Conservation (phyloP, 2,797 vertebrate species). For the Sternarchorhynchus goeldii region DNA sequence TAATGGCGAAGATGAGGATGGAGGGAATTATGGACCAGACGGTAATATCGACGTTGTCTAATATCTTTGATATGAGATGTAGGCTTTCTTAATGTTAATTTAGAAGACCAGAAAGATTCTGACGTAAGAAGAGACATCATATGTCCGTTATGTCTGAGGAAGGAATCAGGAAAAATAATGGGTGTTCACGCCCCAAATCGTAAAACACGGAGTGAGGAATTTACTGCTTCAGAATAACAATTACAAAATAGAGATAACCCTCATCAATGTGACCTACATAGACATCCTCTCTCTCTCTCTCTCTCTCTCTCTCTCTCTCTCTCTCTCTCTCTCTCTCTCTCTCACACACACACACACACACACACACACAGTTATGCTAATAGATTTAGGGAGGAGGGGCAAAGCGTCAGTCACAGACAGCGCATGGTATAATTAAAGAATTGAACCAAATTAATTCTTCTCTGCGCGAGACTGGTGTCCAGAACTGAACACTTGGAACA, state of each 20-base stretch:
- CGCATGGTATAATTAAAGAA: slow-evolving; percentile 68
- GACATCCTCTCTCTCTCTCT: too few species aligned
- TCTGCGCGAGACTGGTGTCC: slow-evolving; percentile 53
- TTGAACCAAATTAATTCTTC: slow-evolving; percentile 75
- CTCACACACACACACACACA: slow-evolving; percentile 62
- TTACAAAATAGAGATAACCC: slow-evolving; percentile 73
- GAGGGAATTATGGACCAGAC: neutral
- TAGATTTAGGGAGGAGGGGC: slow-evolving; percentile 67
- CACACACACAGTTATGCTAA: slow-evolving; percentile 78
- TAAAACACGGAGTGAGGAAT: slow-evolving; percentile 67
- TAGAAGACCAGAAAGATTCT: neutral
- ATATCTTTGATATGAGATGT: neutral
- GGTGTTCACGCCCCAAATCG: slow-evolving; percentile 58
- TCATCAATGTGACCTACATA: slow-evolving; percentile 77
- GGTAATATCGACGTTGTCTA: too few species aligned
- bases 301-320: too few species aligned
- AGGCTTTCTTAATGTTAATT: neutral
- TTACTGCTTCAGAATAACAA: slow-evolving; percentile 64
- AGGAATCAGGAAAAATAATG: slow-evolving; percentile 64
- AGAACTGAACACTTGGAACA: slow-evolving; percentile 69
- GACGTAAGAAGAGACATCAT: slow-evolving; percentile 55
- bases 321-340: too few species aligned
- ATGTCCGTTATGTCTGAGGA: slow-evolving; percentile 68
- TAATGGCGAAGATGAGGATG: neutral
- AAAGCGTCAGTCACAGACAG: slow-evolving; percentile 51